Percentiles rank a stretch among this genome's conserved stretches.
Evolutionary conservation across 2,113 vertebrate species (phyloP).

Genomic region (Syngnathus typhle): DNA sequence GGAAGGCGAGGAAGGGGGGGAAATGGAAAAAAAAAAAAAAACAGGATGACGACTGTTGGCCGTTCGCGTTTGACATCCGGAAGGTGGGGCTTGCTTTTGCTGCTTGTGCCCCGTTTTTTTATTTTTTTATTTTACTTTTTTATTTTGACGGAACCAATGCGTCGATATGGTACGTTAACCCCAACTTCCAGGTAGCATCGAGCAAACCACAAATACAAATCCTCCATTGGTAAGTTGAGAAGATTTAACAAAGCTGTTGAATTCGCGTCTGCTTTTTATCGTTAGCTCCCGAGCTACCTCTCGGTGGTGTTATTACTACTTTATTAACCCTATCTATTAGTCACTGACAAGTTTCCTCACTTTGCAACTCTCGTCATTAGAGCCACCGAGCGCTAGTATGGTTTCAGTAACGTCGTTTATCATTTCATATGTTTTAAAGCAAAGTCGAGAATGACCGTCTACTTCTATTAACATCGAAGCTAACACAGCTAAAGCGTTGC

Average conservation of each 20-base stretch:
- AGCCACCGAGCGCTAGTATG: no score
- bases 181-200: constrained; percentile 42
- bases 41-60: constrained; percentile 30
- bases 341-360: neutral
- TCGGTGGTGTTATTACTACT: neutral
- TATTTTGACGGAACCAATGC: constrained; percentile 34
- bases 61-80: constrained; percentile 38
- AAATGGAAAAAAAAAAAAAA: neutral
- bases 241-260: neutral
- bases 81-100: constrained; percentile 63
- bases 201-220: constrained; percentile 9
- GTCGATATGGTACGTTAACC: constrained; percentile 23
- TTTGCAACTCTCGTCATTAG: neutral
- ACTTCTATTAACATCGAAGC: neutral
- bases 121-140: neutral
- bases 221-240: constrained; percentile 42
- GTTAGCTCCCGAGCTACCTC: neutral
- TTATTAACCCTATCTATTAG: neutral
- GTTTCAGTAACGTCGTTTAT: neutral
- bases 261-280: neutral
- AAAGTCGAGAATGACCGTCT: neutral
- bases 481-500: neutral
- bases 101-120: neutral
- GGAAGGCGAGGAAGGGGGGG: no score
- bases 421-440: neutral